Evolutionary conservation across 2,113 vertebrate genomes (phyloP).

Genomic region (Pantherophis guttatus): DNA sequence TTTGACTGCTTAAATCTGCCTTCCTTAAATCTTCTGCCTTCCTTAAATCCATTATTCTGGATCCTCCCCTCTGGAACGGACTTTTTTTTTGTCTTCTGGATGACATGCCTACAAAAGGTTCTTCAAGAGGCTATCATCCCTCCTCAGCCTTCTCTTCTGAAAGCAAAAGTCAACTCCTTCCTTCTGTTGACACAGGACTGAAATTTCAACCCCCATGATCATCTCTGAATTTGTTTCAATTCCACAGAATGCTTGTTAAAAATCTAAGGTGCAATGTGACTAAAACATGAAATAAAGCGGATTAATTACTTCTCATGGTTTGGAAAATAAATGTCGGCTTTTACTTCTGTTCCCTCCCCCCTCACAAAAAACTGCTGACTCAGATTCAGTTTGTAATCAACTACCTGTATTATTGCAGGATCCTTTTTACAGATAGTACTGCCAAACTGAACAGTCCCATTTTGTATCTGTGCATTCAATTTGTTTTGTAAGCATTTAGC

Average conservation of each 20-base stretch:
- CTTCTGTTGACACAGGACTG: neutral
- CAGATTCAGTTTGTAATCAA: neutral
- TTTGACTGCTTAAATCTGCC: neutral
- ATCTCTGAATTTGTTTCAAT: neutral
- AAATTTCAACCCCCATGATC: neutral
- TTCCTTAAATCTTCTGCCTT: neutral
- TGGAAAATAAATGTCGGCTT: neutral
- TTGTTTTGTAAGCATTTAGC: neutral
- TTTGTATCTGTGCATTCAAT: neutral
- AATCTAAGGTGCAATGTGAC: neutral
- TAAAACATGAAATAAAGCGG: neutral
- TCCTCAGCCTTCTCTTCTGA: neutral
- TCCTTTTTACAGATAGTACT: neutral
- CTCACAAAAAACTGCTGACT: neutral
- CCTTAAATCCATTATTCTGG: neutral
- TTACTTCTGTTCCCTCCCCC: neutral
- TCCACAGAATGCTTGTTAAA: neutral
- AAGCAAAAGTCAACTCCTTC: neutral
- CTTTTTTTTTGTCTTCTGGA: neutral
- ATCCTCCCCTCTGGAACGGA: too few species aligned
- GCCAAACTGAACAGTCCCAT: neutral
- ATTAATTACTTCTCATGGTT: neutral
- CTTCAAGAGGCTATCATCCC: neutral
- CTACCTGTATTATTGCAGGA: neutral
- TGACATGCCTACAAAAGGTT: neutral